phyloP scores from a whole-genome alignment of 2,113 vertebrate genomes.

The Elachura formosa region DNA sequence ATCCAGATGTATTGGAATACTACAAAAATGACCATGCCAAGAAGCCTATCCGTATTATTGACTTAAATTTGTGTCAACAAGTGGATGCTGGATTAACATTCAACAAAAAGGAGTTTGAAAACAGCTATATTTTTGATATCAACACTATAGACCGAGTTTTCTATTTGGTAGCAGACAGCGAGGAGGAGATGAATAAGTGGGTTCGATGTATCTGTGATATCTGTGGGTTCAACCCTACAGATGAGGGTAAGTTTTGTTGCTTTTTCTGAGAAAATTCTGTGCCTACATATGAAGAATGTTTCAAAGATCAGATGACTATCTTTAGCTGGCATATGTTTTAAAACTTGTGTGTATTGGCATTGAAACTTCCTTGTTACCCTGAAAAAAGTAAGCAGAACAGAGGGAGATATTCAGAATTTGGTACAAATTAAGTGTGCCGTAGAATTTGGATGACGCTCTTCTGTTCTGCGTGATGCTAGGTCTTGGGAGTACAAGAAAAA shows the following conservation, averaged over 20 bases:
- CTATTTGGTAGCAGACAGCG: slow-evolving; percentile 97
- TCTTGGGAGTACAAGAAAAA: neutral
- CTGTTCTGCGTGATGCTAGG: neutral
- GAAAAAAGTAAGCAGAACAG: neutral
- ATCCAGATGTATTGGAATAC: slow-evolving; percentile 96
- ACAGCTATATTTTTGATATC: slow-evolving; percentile 99
- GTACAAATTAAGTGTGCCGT: neutral
- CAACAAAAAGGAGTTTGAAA: slow-evolving; percentile 97
- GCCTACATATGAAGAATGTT: neutral
- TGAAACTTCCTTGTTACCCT: neutral
- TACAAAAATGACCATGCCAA: slow-evolving; percentile 99
- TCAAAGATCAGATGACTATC: neutral
- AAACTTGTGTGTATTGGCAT: neutral
- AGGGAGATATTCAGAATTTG: neutral
- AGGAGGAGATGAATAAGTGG: slow-evolving; percentile 99
- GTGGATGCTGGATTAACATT: slow-evolving; percentile 96
- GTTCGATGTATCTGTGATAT: slow-evolving; percentile 98
- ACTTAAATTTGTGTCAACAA: slow-evolving; percentile 98
- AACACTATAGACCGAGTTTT: slow-evolving; percentile 97
- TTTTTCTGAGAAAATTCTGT: neutral
- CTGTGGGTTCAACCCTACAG: slow-evolving; percentile 98
- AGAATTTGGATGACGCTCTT: neutral
- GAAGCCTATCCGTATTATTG: slow-evolving; percentile 98
- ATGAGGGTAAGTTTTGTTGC: slow-evolving; percentile 83
- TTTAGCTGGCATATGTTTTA: neutral